Conservation (phyloP, 2,113 vertebrate species). For the Takifugu bimaculatus region DNA sequence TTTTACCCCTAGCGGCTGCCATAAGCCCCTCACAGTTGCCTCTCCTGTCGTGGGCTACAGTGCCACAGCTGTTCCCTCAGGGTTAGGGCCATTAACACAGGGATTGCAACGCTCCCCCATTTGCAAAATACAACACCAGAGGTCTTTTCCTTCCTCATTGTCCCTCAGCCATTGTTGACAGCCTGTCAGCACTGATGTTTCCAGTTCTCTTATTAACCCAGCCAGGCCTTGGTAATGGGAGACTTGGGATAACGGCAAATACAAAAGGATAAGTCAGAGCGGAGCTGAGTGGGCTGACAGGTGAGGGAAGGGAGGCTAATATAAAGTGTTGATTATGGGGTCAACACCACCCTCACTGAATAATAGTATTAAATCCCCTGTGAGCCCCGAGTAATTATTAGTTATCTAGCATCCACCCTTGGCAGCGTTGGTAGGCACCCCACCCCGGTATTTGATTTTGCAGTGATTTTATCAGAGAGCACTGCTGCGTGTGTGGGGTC, state of each 20-base stretch:
- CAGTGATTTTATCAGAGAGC: slow-evolving; percentile 29
- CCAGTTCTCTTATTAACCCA: slow-evolving; percentile 28
- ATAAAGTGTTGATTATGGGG: slow-evolving; percentile 38
- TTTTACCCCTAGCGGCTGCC: too few relatives aligned
- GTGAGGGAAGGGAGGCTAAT: slow-evolving; percentile 33
- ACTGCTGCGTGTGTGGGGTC: slow-evolving; percentile 24
- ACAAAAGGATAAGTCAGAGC: slow-evolving; percentile 24
- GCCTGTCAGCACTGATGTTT: neutral
- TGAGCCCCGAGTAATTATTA: slow-evolving; percentile 35
- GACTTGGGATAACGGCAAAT: slow-evolving; percentile 17
- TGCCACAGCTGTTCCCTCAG: too few relatives aligned
- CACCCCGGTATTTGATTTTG: slow-evolving; percentile 20
- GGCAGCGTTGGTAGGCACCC: slow-evolving; percentile 9
- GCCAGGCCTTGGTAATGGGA: slow-evolving; percentile 40
- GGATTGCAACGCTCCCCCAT: too few relatives aligned
- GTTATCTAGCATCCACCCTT: slow-evolving; percentile 25
- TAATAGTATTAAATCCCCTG: slow-evolving; percentile 33
- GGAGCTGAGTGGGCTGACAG: slow-evolving; percentile 11
- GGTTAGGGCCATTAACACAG: too few relatives aligned
- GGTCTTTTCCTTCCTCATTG: too few relatives aligned
- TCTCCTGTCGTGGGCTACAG: too few relatives aligned
- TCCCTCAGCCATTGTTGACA: neutral
- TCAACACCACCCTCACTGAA: slow-evolving; percentile 14
- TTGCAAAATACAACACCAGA: too few relatives aligned
- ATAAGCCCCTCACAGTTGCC: too few relatives aligned